Evolutionary conservation across 2,113 vertebrate genomes (phyloP).

Genomic region (Malurus alboscapulatus): DNA sequence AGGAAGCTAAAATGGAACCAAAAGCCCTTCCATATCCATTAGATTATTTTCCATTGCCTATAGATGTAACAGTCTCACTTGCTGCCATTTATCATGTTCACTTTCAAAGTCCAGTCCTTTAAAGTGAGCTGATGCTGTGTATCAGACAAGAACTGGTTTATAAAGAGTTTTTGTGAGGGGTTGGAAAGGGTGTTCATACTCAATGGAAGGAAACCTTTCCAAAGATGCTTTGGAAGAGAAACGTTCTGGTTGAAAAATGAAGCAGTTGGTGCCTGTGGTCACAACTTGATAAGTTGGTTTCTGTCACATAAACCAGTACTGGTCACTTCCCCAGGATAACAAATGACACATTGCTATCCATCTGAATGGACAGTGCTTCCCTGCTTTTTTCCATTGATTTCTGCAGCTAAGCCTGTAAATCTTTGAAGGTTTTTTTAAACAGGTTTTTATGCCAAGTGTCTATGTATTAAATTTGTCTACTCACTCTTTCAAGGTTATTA

Average conservation of each 20-base stretch:
- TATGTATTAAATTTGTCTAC: neutral
- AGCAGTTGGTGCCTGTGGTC: neutral
- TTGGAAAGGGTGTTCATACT: neutral
- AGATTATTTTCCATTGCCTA: neutral
- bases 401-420: neutral
- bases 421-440: neutral
- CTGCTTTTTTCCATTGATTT: neutral
- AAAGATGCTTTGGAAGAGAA: neutral
- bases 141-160: neutral
- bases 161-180: neutral
- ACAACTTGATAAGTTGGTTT: neutral
- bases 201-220: neutral
- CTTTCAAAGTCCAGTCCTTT: neutral
- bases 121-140: neutral
- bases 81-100: rapidly evolving
- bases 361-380: neutral
- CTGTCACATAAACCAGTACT: neutral
- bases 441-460: neutral
- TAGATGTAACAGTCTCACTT: neutral
- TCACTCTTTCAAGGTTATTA: neutral
- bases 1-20: neutral
- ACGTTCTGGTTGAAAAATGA: neutral
- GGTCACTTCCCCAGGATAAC: neutral
- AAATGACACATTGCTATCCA: neutral
- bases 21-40: neutral